Conservation (phyloP, 1,140 invertebrate species). For the Drosophila malerkotliana region DNA sequence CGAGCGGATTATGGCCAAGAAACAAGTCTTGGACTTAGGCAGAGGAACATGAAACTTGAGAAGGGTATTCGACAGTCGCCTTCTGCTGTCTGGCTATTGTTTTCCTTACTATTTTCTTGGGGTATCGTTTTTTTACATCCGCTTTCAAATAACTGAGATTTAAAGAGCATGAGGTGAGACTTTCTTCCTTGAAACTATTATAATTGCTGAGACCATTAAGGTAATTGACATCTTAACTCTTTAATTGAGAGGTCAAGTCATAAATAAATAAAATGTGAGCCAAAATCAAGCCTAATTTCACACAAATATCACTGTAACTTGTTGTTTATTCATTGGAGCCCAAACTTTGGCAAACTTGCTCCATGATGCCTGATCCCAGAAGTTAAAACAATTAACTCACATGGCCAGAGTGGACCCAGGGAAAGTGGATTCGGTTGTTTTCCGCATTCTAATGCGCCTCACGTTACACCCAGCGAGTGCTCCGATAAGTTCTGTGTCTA, state of each 20-base stretch:
- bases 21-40: constrained; percentile 16
- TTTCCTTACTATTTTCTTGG: constrained; percentile 25
- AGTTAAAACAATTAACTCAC: constrained; percentile 40
- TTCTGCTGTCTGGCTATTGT: constrained; percentile 25
- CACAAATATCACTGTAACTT: background rate
- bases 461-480: constrained; percentile 27
- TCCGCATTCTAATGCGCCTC: constrained; percentile 39
- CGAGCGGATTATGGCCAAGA: constrained; percentile 19
- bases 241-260: constrained; percentile 15
- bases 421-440: constrained; percentile 39
- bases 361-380: constrained; percentile 12
- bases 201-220: too few relatives aligned
- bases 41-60: constrained; percentile 17
- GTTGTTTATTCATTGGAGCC: background rate
- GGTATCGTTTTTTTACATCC: constrained; percentile 34
- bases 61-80: constrained; percentile 35
- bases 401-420: constrained; percentile 2
- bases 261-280: background rate
- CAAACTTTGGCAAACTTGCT: constrained; percentile 2
- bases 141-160: constrained; percentile 53
- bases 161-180: too few relatives aligned
- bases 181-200: too few relatives aligned
- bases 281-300: background rate
- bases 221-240: background rate
- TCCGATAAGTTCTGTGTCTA: constrained; percentile 15